Evolutionary conservation across 2,797 vertebrate genomes (phyloP).

Genomic region (Prunella strophiata): DNA sequence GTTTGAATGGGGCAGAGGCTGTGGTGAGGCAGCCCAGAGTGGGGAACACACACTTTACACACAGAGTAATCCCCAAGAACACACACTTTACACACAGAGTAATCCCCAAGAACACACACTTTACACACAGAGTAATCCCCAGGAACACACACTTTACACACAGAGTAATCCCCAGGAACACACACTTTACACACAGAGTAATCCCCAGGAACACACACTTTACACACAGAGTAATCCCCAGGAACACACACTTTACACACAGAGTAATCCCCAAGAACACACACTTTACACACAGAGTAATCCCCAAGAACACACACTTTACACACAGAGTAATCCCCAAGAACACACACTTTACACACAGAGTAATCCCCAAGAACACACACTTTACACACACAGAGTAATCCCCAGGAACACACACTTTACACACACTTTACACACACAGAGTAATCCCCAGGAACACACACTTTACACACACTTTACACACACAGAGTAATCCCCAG

Average conservation of each 20-base stretch:
- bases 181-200: accelerated
- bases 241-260: accelerated
- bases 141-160: accelerated
- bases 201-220: not conserved
- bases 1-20: not conserved
- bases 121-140: too few relatives aligned
- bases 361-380: not conserved
- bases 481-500: too few relatives aligned
- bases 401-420: not conserved
- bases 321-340: not conserved
- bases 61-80: not conserved
- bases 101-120: too few relatives aligned
- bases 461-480: too few relatives aligned
- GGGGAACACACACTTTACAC: not conserved
- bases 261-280: not conserved
- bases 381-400: accelerated
- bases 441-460: not conserved
- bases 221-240: not conserved
- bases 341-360: accelerated
- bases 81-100: too few relatives aligned
- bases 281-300: too few relatives aligned
- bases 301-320: accelerated
- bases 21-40: not conserved
- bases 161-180: not conserved
- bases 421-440: too few relatives aligned